Evolutionary conservation across 2,797 vertebrate genomes (phyloP).

Genomic region (Antrozous pallidus): DNA sequence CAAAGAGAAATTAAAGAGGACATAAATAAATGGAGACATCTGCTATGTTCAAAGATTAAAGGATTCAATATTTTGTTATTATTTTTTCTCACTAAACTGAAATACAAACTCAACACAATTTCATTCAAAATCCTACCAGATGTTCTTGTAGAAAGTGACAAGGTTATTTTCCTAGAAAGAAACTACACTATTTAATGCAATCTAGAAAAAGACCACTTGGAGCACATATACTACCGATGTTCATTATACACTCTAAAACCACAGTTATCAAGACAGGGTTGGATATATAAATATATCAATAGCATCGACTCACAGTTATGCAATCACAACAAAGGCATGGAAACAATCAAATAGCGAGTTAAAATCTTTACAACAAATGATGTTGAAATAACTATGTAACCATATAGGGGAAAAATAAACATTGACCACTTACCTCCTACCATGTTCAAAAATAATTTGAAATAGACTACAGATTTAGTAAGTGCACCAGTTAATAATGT

Average conservation of each 20-base stretch:
- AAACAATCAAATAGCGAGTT: background rate
- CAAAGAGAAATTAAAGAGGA: conserved; percentile 9
- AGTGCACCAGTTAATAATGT: too few relatives aligned
- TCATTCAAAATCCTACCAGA: conserved; percentile 12
- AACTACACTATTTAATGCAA: background rate
- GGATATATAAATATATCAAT: background rate
- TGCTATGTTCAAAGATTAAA: background rate
- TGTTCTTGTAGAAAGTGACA: conserved; percentile 19
- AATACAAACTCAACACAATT: background rate
- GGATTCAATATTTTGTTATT: too few relatives aligned
- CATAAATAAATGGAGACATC: background rate
- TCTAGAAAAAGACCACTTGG: background rate
- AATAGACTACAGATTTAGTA: background rate
- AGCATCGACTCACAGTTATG: background rate
- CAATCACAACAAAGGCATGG: background rate
- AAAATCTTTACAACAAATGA: background rate
- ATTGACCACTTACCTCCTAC: too few relatives aligned
- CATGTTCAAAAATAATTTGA: too few relatives aligned
- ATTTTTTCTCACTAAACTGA: too few relatives aligned
- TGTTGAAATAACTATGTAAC: too few relatives aligned
- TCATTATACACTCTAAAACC: background rate
- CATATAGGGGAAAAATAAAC: too few relatives aligned
- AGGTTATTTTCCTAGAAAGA: background rate
- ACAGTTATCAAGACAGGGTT: background rate
- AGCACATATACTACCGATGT: background rate